Evolutionary conservation across 2,888 invertebrate species (phyloP).

Genomic region (Hirtodrosophila alboralis): DNA sequence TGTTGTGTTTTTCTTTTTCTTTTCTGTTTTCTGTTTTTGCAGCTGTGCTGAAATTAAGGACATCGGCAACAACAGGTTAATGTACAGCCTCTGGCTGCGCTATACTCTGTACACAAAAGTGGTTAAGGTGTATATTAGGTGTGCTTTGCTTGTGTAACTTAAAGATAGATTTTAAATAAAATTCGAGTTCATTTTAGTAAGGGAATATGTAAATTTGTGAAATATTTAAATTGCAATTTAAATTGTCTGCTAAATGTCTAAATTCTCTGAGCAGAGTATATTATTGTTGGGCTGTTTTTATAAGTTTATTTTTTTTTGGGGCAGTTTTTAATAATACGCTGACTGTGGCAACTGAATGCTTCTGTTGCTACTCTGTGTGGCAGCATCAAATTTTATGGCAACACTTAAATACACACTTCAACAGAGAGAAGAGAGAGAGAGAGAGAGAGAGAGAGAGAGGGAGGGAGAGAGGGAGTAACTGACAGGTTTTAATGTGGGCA

Average conservation of each 20-base stretch:
- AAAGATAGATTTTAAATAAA: too few species aligned
- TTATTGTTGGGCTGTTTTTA: conserved; percentile 15
- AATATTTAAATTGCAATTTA: too few species aligned
- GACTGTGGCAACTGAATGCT: conserved; percentile 26
- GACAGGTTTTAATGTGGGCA: conserved; percentile 44
- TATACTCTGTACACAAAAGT: too few species aligned
- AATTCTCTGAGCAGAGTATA: too few species aligned
- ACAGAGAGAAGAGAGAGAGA: too few species aligned
- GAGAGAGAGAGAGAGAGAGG: not conserved
- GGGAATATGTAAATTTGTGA: too few species aligned
- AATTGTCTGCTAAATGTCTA: too few species aligned
- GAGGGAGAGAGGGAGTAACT: not conserved
- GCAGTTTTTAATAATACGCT: conserved; percentile 63
- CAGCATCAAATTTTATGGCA: conserved; percentile 65
- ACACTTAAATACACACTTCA: conserved; percentile 52
- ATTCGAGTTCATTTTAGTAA: too few species aligned
- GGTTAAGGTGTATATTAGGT: too few species aligned
- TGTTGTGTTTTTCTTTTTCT: conserved; percentile 1
- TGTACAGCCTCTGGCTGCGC: conserved; percentile 26
- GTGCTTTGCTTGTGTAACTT: too few species aligned
- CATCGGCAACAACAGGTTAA: conserved; percentile 57
- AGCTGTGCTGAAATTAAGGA: conserved; percentile 16
- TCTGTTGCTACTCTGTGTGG: too few species aligned
- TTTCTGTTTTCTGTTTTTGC: conserved; percentile 39
- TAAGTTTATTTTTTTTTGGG: conserved; percentile 17